phyloP scores from a whole-genome alignment of 2,888 invertebrate genomes.

The Ochropacha duplaris region DNA sequence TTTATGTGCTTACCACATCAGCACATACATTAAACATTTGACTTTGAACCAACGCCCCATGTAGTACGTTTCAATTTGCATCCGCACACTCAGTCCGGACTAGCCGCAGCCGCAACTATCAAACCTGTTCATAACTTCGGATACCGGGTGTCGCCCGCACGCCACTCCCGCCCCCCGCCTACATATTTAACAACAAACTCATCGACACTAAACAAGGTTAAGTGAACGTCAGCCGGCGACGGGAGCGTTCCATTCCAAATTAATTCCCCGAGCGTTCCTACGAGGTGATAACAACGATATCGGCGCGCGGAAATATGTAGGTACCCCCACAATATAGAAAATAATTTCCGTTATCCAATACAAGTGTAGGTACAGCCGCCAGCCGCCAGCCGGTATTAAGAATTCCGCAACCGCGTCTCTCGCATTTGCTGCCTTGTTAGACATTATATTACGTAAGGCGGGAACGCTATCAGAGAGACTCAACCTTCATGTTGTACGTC shows the following conservation, averaged over 20 bases:
- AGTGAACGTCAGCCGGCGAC: not conserved
- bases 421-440: not conserved
- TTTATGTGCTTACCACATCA: too few relatives aligned
- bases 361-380: not conserved
- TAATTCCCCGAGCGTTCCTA: not conserved
- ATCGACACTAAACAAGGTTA: constrained; percentile 7
- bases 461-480: not conserved
- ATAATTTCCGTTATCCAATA: not conserved
- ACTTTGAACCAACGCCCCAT: too few relatives aligned
- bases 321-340: not conserved
- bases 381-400: too few relatives aligned
- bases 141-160: not conserved
- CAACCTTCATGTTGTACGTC: not conserved
- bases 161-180: not conserved
- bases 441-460: not conserved
- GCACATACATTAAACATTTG: too few relatives aligned
- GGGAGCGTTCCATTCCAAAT: not conserved
- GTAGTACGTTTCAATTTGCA: too few relatives aligned
- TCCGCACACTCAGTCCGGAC: too few relatives aligned
- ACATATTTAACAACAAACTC: constrained; percentile 3
- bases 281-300: constrained; percentile 1
- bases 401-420: not conserved
- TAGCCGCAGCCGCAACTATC: not conserved
- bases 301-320: not conserved
- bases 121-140: not conserved